Base-by-base conservation (phyloP, 2,888 invertebrate genomes). In the Portevinia maculata region DNA sequence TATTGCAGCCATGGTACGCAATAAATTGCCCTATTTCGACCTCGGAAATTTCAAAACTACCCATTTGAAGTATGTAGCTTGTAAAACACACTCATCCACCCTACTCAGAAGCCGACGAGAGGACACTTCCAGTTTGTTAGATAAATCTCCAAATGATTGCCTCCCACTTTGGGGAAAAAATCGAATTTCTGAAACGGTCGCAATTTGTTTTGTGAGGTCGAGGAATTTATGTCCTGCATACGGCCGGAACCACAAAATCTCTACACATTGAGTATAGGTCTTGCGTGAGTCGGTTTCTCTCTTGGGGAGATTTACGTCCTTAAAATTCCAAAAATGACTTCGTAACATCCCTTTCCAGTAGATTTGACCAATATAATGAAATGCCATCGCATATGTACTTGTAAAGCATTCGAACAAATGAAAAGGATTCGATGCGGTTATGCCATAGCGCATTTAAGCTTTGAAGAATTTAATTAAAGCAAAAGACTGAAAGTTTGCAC, bases 81-180 rank as follows among this genome's bases (percentile, higher is more conserved):
- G 75, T 79, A 79, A 69, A 79, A 75, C 79, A 79, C 67, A 57
- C 55, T 57, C 79, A 79, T 57, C 34, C 74, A 60, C 52, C 64
- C 34, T 24, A 17, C 53, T 39, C 17, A 21, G n/a, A 3, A 24
- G 28, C 32, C 28, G 48, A 48, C 32, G 44, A 64, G 60, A 62
- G 62, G 48, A 59, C 65, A 34, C 19, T 53, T 46, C 52, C 67
- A 57, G 46, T 53, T 73, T 53, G 67, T 28, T 69, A 75, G 75
- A 79, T 79, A 79, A 79, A 79, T 79, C 75, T 79, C 69, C 69
- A 74, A 79, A 79, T 79, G 74, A 74, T 69, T 75, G 69, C 75
- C 70, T 21, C 60, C 60, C 60, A 44, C 73, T 64, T 57, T 24
- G 21, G 1, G 28, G 30, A 59, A 74, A 28, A 79, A 79, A 79